Conservation (phyloP, 2,113 vertebrate genomes). For the Aspiorhynchus laticeps region DNA sequence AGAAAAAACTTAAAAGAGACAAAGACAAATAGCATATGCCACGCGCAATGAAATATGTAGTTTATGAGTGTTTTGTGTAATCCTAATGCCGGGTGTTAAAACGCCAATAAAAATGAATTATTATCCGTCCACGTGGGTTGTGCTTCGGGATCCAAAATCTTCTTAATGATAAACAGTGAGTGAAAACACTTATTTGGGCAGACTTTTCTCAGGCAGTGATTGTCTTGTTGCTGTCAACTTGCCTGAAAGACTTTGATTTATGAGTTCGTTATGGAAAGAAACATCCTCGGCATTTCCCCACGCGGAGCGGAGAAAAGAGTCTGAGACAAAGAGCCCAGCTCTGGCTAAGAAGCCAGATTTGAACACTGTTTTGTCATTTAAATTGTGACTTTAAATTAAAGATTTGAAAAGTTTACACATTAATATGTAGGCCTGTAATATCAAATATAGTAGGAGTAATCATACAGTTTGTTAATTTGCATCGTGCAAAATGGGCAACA, state of each 20-base stretch:
- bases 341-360: not conserved
- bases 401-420: not conserved
- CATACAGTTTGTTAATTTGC: not conserved
- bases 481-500: not conserved
- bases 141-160: conserved; percentile 83
- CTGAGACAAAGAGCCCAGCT: conserved; percentile 25
- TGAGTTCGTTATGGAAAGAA: conserved; percentile 91
- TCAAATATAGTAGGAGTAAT: not conserved
- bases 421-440: not conserved
- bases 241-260: conserved; percentile 99
- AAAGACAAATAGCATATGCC: conserved; percentile 55
- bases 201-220: conserved; percentile 91
- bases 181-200: conserved; percentile 90
- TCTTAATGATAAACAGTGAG: conserved; percentile 88
- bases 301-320: conserved; percentile 44
- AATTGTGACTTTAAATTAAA: conserved; percentile 1
- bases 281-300: conserved; percentile 74
- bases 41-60: conserved; percentile 38
- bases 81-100: conserved; percentile 81
- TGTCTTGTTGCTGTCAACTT: conserved; percentile 96
- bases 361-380: not conserved
- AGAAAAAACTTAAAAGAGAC: conserved; percentile 47
- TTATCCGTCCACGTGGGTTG: conserved; percentile 86
- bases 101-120: conserved; percentile 99
- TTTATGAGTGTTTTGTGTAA: conserved; percentile 54